These are phyloP conservation scores for Myopa testacea DNA, from an alignment of 2,888 invertebrate species.

Conservation along the genomic window DNA sequence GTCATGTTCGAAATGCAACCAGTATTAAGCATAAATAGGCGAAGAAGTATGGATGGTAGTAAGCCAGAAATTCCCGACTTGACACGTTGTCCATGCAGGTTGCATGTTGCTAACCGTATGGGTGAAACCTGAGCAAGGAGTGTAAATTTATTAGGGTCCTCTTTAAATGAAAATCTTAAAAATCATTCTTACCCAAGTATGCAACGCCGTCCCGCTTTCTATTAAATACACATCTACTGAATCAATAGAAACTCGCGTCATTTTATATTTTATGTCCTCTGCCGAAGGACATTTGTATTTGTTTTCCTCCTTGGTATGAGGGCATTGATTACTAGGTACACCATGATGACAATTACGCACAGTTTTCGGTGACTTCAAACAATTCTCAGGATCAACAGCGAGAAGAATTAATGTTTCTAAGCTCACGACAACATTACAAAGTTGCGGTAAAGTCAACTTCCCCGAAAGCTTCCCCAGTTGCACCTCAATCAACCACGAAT, in stretches of 20 bases:
- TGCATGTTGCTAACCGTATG: conserved; percentile 88
- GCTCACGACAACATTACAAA: conserved; percentile 88
- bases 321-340: conserved; percentile 76
- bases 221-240: conserved; percentile 91
- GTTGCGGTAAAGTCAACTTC: conserved; percentile 87
- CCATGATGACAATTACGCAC: conserved; percentile 85
- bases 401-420: conserved; percentile 90
- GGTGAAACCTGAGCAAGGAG: conserved; percentile 76
- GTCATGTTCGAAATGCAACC: conserved; percentile 66
- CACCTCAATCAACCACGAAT: conserved; percentile 96
- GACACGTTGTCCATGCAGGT: conserved; percentile 93
- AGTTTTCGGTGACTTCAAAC: conserved; percentile 83
- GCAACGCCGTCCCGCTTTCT: conserved; percentile 88
- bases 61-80: conserved; percentile 90
- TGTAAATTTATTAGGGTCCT: neutral
- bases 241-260: conserved; percentile 90
- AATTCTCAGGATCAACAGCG: conserved; percentile 90
- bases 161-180: neutral
- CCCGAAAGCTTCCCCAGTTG: conserved; percentile 94
- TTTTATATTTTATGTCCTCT: conserved; percentile 91
- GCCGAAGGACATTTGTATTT: conserved; percentile 83
- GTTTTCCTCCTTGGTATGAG: conserved; percentile 76
- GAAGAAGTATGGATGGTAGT: conserved; percentile 78
- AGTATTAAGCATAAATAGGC: conserved; percentile 76
- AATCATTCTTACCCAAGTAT: conserved; percentile 77